Evolutionary conservation across 2,113 vertebrate species (phyloP), one percentile per base, ranked within the genome.

Genomic region (Anhinga anhinga): DNA sequence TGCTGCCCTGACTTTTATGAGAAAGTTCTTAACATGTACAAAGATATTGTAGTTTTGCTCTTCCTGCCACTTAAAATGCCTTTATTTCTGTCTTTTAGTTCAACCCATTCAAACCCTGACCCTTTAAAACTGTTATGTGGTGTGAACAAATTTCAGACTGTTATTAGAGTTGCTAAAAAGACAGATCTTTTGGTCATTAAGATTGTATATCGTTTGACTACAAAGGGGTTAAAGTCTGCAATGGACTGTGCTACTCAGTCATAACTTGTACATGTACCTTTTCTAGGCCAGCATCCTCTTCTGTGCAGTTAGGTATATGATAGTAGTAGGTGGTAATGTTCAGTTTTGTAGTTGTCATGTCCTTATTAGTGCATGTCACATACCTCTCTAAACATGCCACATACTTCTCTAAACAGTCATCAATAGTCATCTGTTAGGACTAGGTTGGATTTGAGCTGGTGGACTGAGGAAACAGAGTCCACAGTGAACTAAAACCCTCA

Each of bases 191-290:
- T 70, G 49, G 56, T 65, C 30, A 30, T 49, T 52, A 76, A 67
- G 19, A 10, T 58, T 86, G 86, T 45, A 7, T 52, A 66, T 30
- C 2, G 26, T 36, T 80, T 90, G 45, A 47, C 26, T 74, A 81
- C 11, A 55, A 62, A 88, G 78, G 5, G 17, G 7, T 11, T 13
- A 34, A 82, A 36, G 6, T 53, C 58, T 71, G 56, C 76, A 88
- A 69, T 59, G 55, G 47, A 42, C 25, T 18, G 6, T 13, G 10
- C 29, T 78, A 34, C 13, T 79, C 47, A 23, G 7, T 65, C 1
- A 0, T 82, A 65, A 36, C 40, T 8, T 25, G 8, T 42, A 13
- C 3, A 1, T 20, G 30, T 70, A 0, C 0, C 36, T 83, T 81
- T 69, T 36, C 50, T 49, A 36, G 74, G 32, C 82, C 17, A 86